Conservation (phyloP, 1,140 invertebrate species). For the Temnothorax longispinosus region DNA sequence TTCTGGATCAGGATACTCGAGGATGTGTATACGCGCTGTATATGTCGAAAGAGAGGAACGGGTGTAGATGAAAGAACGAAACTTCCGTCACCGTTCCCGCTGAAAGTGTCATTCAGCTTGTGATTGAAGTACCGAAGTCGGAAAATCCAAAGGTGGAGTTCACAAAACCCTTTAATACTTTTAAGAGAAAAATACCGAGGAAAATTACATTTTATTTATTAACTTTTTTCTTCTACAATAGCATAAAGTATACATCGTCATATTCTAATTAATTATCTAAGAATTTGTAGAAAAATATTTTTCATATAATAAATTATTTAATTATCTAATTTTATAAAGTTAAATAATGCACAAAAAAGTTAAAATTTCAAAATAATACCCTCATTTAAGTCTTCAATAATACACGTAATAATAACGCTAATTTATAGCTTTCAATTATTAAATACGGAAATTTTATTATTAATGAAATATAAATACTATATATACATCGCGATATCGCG, state of each 20-base stretch:
- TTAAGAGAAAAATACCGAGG: background rate
- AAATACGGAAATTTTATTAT: conserved; percentile 27
- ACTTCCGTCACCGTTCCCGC: conserved; percentile 35
- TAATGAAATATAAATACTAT: background rate
- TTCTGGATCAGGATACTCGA: conserved; percentile 53
- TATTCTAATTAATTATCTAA: background rate
- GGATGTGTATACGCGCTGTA: conserved; percentile 13
- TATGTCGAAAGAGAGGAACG: conserved; percentile 15
- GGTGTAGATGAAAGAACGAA: conserved; percentile 21
- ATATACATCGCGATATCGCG: background rate
- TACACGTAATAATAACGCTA: background rate
- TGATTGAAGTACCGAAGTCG: conserved; percentile 37
- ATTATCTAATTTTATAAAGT: background rate
- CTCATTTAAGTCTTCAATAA: background rate
- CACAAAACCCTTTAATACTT: background rate
- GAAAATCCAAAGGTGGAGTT: conserved; percentile 40
- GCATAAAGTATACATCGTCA: background rate
- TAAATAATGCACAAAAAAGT: background rate
- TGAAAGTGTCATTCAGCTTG: conserved; percentile 30
- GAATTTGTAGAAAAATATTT: background rate
- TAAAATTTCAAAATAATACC: background rate
- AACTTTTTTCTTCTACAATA: background rate
- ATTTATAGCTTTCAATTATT: conserved; percentile 9
- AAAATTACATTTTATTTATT: conserved; percentile 9
- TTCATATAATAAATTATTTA: background rate